Evolutionary conservation across 2,797 vertebrate genomes (phyloP), one percentile per base, ranked within the genome.

Genomic region (Aeoliscus strigatus): DNA sequence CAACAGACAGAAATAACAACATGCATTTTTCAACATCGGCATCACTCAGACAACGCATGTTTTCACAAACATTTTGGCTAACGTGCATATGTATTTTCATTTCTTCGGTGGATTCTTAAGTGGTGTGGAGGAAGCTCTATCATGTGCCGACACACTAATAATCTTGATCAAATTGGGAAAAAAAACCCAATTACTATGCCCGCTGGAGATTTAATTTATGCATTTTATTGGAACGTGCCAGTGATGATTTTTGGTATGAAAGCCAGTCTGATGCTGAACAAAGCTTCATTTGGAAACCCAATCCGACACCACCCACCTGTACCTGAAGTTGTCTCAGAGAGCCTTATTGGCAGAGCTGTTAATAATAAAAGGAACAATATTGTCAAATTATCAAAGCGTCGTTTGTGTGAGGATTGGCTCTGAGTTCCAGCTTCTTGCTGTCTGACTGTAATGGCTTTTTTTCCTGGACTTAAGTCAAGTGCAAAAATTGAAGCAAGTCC

Each of bases 401-500:
- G n/a, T 42, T 52, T 38, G 39, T 53, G 51, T 60, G 43, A 43
- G 32, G 44, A 18, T 68, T 59, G 36, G 42, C 62, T 63, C 41
- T 57, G 58, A 61, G 64, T 46, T 73, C 71, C 39, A 57, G 45
- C 40, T 40, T 49, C 30, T 13, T 31, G 58, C 51, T 41, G 60
- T 68, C 37, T 56, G 18, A 66, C 39, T 66, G 42, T 65, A 70
- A 68, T 17, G 3, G 26, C 27, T 40, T 47, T 36, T 40, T 26
- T 50, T 54, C 60, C 61, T 71, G 65, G 66, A 72, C 35, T 73
- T 14, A 51, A 68, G 63, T 75, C 67, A 75, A 73, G 65, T 70
- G 59, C 65, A 63, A 71, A 74, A 72, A 77, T 70, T 72, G 66
- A 76, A 65, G 67, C 29, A 21, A 63, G 69, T 51, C 70, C 74